Conservation (phyloP, 1,140 invertebrate species). For the Plutomurus gul region DNA sequence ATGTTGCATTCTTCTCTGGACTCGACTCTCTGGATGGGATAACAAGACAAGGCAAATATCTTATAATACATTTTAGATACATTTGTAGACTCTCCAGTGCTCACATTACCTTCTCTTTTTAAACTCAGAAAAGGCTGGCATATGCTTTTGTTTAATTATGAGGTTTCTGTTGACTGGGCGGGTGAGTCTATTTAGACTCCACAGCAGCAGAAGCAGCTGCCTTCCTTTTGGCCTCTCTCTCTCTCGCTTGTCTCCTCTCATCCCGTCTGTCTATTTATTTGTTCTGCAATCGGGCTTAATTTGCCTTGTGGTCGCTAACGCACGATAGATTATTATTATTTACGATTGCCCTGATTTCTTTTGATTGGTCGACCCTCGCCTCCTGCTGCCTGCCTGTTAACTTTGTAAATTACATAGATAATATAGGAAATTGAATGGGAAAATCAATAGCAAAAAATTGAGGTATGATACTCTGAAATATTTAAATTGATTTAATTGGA, state of each 20-base stretch:
- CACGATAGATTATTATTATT: background rate
- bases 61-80: too few relatives aligned
- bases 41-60: conserved; percentile 1
- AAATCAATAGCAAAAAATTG: too few relatives aligned
- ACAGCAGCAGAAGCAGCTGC: too few relatives aligned
- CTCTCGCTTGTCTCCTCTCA: background rate
- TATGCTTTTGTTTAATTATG: conserved; percentile 47
- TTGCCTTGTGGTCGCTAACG: background rate
- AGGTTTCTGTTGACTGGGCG: conserved; percentile 38
- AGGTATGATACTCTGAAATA: too few relatives aligned
- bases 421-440: too few relatives aligned
- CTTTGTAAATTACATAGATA: too few relatives aligned
- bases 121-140: background rate
- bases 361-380: too few relatives aligned
- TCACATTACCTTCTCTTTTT: too few relatives aligned
- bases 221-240: background rate
- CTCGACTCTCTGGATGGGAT: background rate
- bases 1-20: background rate
- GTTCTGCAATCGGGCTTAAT: background rate
- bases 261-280: background rate
- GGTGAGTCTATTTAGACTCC: conserved; percentile 16
- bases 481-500: too few relatives aligned
- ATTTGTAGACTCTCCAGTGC: too few relatives aligned
- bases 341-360: background rate
- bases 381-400: background rate